A percentile compares a stretch with the other conserved stretches of the same genome.
These are phyloP conservation scores for Cotesia congregata DNA, from an alignment of 2,888 invertebrate genomes.

Conservation along the genomic window DNA sequence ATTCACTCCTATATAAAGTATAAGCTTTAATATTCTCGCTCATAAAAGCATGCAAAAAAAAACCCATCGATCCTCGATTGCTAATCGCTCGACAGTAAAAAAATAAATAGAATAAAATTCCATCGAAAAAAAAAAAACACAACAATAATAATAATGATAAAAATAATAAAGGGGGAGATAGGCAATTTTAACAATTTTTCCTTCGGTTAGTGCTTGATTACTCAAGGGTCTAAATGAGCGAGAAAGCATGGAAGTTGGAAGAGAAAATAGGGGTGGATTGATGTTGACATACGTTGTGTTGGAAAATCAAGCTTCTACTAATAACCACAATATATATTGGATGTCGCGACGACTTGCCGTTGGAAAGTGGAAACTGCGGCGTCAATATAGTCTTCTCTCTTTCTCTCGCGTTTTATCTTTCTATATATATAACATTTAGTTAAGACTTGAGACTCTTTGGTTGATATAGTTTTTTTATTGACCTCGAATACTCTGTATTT, in stretches of 20 bases:
- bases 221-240: constrained; percentile 5
- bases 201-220: constrained; percentile 15
- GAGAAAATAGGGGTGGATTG: constrained; percentile 35
- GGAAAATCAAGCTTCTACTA: constrained; percentile 53
- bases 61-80: background rate
- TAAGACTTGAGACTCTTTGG: background rate
- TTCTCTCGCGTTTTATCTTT: background rate
- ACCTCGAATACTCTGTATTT: constrained; percentile 45
- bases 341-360: constrained; percentile 55
- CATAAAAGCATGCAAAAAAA: background rate
- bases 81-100: background rate
- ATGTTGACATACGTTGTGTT: constrained; percentile 54
- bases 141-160: background rate
- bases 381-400: constrained; percentile 1
- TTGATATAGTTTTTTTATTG: constrained; percentile 46
- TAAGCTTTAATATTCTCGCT: background rate
- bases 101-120: background rate
- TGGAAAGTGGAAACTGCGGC: constrained; percentile 34
- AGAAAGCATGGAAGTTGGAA: background rate
- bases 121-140: constrained; percentile 2
- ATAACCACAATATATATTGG: constrained; percentile 20
- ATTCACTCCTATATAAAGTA: background rate
- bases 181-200: constrained; percentile 11
- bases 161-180: background rate
- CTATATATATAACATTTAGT: background rate